These are phyloP conservation scores for Amphiprion percula DNA, from an alignment of 2,113 vertebrate species.

Conservation along the genomic window DNA sequence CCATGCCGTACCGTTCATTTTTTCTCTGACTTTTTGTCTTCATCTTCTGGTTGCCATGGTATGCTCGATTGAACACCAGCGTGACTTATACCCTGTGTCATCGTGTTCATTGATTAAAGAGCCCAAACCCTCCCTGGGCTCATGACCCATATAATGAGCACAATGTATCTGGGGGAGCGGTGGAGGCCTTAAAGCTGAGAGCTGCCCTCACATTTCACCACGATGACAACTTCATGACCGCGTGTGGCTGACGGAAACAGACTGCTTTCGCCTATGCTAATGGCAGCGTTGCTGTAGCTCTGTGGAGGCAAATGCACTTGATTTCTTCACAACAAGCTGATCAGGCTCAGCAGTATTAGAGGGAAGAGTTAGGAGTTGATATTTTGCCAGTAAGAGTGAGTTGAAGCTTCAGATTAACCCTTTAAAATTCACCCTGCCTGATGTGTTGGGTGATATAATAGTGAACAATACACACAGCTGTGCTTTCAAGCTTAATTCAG, in stretches of 20 bases:
- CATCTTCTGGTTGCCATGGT: constrained; percentile 22
- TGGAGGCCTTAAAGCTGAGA: constrained; percentile 41
- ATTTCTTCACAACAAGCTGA: neutral
- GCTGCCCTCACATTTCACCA: constrained; percentile 53
- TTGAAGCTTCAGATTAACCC: too few relatives aligned
- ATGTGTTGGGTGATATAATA: too few relatives aligned
- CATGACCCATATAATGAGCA: constrained; percentile 71
- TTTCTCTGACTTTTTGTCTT: constrained; percentile 1
- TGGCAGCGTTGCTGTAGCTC: neutral
- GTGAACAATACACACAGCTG: too few relatives aligned
- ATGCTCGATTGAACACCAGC: constrained; percentile 37
- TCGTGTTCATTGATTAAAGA: constrained; percentile 68
- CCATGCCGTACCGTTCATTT: neutral
- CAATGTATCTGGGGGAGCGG: constrained; percentile 32
- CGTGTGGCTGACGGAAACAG: constrained; percentile 14
- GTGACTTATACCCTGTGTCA: constrained; percentile 69
- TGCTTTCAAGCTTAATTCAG: too few relatives aligned
- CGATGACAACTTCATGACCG: constrained; percentile 63
- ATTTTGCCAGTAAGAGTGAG: too few relatives aligned
- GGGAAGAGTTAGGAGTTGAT: neutral
- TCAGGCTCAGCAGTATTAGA: neutral
- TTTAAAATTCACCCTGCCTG: too few relatives aligned
- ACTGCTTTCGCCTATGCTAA: neutral
- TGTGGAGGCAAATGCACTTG: neutral
- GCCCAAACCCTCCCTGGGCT: constrained; percentile 57